Conservation (phyloP, 2,797 vertebrate genomes). For the Pipistrellus nathusii region DNA sequence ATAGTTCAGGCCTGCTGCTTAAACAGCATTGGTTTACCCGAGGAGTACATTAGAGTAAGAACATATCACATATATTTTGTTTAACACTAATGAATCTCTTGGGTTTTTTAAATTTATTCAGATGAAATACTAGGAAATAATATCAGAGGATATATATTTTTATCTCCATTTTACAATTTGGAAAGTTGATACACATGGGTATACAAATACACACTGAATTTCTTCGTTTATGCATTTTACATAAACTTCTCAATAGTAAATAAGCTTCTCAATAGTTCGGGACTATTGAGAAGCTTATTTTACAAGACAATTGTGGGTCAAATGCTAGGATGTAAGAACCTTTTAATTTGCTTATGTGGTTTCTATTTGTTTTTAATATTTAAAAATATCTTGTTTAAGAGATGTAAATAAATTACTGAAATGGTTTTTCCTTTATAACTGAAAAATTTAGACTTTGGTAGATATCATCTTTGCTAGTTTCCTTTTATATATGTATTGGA, state of each 20-base stretch:
- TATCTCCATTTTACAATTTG: not conserved
- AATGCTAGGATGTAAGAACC: not conserved
- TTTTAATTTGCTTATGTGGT: slow-evolving; percentile 5
- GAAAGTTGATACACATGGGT: not conserved
- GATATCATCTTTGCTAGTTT: slow-evolving; percentile 14
- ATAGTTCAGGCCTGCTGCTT: not conserved
- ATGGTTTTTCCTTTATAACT: slow-evolving; percentile 1
- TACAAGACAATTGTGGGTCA: not conserved
- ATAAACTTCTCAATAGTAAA: too few relatives aligned
- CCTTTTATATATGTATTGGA: slow-evolving; percentile 19
- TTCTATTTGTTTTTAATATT: slow-evolving; percentile 47
- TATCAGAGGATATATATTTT: not conserved
- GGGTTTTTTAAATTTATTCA: slow-evolving; percentile 32
- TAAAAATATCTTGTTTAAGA: not conserved
- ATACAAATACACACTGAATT: not conserved
- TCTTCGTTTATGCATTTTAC: not conserved
- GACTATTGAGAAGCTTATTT: not conserved
- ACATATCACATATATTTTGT: not conserved
- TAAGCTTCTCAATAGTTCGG: too few relatives aligned
- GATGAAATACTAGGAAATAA: slow-evolving; percentile 31
- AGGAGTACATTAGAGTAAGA: not conserved
- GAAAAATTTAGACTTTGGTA: not conserved
- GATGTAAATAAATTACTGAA: not conserved
- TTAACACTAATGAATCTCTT: not conserved
- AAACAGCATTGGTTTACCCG: not conserved